These are phyloP conservation scores for Poecile montanus DNA, from an alignment of 2,797 vertebrate species.

Conservation along the genomic window DNA sequence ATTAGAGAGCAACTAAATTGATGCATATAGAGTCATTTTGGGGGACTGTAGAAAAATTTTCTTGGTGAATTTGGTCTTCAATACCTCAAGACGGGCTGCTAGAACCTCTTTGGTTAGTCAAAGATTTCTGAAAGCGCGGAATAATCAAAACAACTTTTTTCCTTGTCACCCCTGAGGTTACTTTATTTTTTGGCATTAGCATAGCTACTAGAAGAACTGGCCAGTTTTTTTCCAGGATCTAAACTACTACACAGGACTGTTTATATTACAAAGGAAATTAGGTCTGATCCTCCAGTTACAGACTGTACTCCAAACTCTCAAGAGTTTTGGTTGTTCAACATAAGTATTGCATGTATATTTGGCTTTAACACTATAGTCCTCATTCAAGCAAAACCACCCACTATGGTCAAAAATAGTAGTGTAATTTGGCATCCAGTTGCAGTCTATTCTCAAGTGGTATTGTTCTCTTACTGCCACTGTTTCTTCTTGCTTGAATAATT, in stretches of 20 bases:
- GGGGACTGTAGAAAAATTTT: background rate
- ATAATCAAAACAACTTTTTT: background rate
- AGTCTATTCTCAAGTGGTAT: background rate
- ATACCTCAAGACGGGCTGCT: background rate
- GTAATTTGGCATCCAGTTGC: background rate
- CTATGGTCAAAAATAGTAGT: background rate
- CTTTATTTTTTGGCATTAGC: background rate
- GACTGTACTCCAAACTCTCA: background rate
- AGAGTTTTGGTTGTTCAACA: background rate
- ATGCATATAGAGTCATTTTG: accelerated
- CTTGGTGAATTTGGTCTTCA: background rate
- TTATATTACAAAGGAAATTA: background rate
- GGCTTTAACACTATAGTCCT: background rate
- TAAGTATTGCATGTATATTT: background rate
- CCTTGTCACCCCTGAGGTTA: background rate
- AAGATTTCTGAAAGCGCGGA: background rate
- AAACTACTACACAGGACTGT: background rate
- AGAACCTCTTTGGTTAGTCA: background rate
- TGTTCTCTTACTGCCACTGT: background rate
- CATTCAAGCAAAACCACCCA: background rate
- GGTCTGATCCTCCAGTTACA: background rate
- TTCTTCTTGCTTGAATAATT: background rate
- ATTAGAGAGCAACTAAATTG: background rate
- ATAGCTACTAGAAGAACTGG: background rate
- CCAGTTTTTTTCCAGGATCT: background rate